Percentiles rank a stretch among this genome's conserved stretches.
Conservation (phyloP, 2,113 vertebrate genomes). For the Paradisaea rubra region DNA sequence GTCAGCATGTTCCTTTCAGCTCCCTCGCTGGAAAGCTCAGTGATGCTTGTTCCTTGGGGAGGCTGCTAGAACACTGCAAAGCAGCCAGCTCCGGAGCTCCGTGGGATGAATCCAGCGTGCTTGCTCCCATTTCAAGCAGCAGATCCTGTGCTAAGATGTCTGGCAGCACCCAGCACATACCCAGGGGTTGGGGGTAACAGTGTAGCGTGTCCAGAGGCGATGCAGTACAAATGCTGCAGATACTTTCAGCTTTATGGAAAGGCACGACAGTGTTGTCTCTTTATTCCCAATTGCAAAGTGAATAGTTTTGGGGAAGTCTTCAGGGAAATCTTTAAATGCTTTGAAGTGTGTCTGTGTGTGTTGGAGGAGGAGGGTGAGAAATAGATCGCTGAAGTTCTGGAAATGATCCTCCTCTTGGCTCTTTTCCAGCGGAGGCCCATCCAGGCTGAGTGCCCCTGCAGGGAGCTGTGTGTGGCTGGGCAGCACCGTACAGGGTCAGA, state of each 20-base stretch:
- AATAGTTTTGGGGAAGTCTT: background rate
- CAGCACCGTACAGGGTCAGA: background rate
- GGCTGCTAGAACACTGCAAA: background rate
- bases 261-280: background rate
- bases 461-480: background rate
- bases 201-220: fast-evolving
- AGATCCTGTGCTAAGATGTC: constrained; percentile 11
- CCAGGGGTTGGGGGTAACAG: background rate
- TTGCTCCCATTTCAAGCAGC: background rate
- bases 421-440: background rate
- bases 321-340: background rate
- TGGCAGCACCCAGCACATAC: background rate
- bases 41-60: background rate
- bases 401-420: background rate
- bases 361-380: background rate
- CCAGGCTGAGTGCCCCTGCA: background rate
- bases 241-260: background rate
- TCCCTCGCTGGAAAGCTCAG: background rate
- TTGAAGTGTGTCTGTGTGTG: background rate
- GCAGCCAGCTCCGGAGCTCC: background rate
- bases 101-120: background rate
- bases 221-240: background rate
- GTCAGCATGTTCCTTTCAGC: background rate
- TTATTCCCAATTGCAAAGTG: background rate
- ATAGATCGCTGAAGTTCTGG: background rate